Evolutionary conservation across 2,888 invertebrate genomes (phyloP).

Genomic region (Eudasyphora cyanicolor): DNA sequence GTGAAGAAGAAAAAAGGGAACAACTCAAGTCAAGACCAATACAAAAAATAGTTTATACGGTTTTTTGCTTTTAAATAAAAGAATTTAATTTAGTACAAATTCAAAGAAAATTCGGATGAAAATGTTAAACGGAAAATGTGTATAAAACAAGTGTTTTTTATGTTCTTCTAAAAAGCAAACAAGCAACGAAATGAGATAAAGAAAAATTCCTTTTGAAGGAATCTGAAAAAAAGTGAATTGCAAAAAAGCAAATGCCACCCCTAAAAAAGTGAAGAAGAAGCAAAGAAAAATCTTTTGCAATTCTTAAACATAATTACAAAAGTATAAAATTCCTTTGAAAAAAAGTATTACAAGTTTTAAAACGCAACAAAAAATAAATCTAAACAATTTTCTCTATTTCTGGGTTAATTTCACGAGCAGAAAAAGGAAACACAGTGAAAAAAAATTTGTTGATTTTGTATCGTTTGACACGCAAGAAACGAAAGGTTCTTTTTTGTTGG

Average conservation of each 20-base stretch:
- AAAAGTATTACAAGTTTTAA: conserved; percentile 8
- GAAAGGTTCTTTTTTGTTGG: neutral
- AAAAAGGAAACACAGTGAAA: neutral
- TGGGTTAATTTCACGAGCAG: neutral
- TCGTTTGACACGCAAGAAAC: neutral
- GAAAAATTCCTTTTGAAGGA: neutral
- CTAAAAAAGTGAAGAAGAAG: conserved; percentile 41
- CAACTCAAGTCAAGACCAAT: conserved; percentile 22
- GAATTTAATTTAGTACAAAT: neutral
- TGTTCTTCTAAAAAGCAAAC: conserved; percentile 6
- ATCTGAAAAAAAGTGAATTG: conserved; percentile 17
- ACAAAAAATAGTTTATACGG: conserved; percentile 11
- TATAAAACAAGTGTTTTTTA: conserved; percentile 21
- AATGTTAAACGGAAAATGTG: neutral
- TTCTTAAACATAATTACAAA: neutral
- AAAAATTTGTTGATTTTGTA: conserved; percentile 8
- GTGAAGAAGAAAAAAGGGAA: conserved; percentile 23
- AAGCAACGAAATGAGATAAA: neutral
- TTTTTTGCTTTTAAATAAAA: neutral
- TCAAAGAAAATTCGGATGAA: neutral
- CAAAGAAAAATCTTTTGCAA: conserved; percentile 26
- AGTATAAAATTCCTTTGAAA: neutral
- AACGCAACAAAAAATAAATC: neutral
- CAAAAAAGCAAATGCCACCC: conserved; percentile 43
- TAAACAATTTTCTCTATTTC: conserved; percentile 19